A percentile compares a stretch with the other conserved stretches of the same genome.
Evolutionary conservation across 2,888 invertebrate genomes (phyloP).

Genomic region (Autographa gamma): DNA sequence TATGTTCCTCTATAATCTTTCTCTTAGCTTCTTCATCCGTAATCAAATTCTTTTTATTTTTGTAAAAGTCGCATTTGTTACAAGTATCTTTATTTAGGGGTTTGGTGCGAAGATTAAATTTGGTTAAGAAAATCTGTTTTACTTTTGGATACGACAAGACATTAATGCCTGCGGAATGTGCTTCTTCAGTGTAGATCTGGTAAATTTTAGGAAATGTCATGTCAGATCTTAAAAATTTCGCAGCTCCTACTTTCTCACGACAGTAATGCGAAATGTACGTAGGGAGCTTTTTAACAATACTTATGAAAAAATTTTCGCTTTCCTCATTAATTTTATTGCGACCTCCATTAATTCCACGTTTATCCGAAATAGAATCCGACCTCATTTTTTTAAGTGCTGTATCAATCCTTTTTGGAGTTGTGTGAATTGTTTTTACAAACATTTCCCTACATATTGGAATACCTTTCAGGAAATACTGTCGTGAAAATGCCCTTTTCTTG

Average conservation of each 20-base stretch:
- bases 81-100: constrained; percentile 37
- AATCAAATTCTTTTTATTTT: constrained; percentile 24
- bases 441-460: constrained; percentile 28
- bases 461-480: constrained; percentile 22
- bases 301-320: constrained; percentile 18
- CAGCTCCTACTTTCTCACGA: constrained; percentile 27
- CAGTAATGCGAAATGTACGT: constrained; percentile 25
- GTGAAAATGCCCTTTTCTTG: constrained; percentile 20
- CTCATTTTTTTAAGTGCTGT: constrained; percentile 26
- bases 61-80: constrained; percentile 22
- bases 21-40: constrained; percentile 18
- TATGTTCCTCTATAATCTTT: constrained; percentile 27
- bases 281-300: constrained; percentile 26
- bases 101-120: constrained; percentile 39
- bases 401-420: constrained; percentile 36
- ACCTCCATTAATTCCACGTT: constrained; percentile 22
- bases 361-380: constrained; percentile 17
- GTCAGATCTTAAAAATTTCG: constrained; percentile 27
- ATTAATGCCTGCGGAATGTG: constrained; percentile 14
- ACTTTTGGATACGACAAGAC: constrained; percentile 18
- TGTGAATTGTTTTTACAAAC: constrained; percentile 37
- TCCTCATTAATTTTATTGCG: constrained; percentile 16
- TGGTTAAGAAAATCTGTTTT: constrained; percentile 27
- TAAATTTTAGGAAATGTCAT: constrained; percentile 30
- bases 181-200: constrained; percentile 27